Evolutionary conservation across 1,140 invertebrate species (phyloP), one percentile per base, ranked within the genome.

Genomic region (Hormaphis cornu): DNA sequence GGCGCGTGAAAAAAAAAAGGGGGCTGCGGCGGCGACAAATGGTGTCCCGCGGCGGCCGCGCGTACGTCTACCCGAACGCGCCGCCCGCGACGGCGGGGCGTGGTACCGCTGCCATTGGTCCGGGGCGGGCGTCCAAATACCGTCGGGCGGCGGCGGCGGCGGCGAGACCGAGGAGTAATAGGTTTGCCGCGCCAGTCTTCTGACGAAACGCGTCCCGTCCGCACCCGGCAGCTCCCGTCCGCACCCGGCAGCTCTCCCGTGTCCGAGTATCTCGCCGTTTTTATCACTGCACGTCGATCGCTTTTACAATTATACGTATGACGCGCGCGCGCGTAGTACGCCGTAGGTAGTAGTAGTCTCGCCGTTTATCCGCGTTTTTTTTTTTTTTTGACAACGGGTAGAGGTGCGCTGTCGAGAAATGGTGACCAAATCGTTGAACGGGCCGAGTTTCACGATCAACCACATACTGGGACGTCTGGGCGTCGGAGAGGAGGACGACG

Each of bases 361-460:
- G 30, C 30, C 4, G 4, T 4, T 6, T 33, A 33, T 33, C 30
- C 30, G 30, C 9, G 30, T 33, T 6, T 33, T 50, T 14, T 20
- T 22, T 50, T 50, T 5, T 5, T 16, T 30, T 53, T 30, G 5
- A 24, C 24, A 20, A 50, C 24, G 12, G n/a, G n/a, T n/a, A n/a
- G n/a, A n/a, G n/a, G n/a, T n/a, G n/a, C n/a, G n/a, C n/a, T n/a
- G n/a, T n/a, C n/a, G n/a, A n/a, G n/a, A 22, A 58, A 66, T 66
- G 61, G 61, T 66, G 44, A 66, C 61, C 40, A 66, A 66, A 66
- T 48, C 61, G 42, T 35, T 66, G 20, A 66, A 66, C 61, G 61
- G 61, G 8, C 61, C 61, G 12, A 50, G 44, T 50, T 66, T 66
- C 61, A 66, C 61, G 16, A 66, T 66, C 61, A 66, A 66, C 18